Base-by-base conservation (phyloP, 2,113 vertebrate genomes). In the Conger conger region DNA sequence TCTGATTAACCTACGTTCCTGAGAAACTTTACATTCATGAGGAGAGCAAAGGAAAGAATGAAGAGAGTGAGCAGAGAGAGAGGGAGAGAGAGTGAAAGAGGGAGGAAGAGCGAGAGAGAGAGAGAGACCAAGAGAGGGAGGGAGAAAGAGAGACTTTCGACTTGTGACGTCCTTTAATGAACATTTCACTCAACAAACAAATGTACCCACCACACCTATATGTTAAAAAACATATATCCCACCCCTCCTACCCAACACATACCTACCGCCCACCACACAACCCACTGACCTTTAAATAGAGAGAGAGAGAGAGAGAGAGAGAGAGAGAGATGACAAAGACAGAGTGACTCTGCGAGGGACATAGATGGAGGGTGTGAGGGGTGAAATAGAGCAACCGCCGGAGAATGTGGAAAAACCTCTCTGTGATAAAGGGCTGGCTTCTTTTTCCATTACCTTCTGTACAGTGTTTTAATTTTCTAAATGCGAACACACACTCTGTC, bases 271-370 rank as follows among this genome's bases (percentile, higher is more conserved):
- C n/a, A n/a, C n/a, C n/a, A n/a, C n/a, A n/a, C n/a, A n/a, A n/a
- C n/a, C n/a, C n/a, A n/a, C n/a, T n/a, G n/a, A n/a, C n/a, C n/a
- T n/a, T n/a, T n/a, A 68, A n/a, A 80, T 38, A 68, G 38, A 73
- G 40, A 78, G 20, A 83, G 89, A 86, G 80, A 83, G 86, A 86
- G 84, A 83, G 86, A 80, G 81, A 78, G 87, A 80, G 78, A 81
- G 83, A 84, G 86, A 80, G 84, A 42, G 60, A 83, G 9, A 79
- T 86, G 86, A 81, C 85, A 82, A 87, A 88, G 88, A 85, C 76
- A 88, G 88, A 86, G 88, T 88, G 86, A 87, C 84, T 88, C 89
- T 88, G 30, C 85, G 89, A 86, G 80, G 81, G 87, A 86, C 87
- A 82, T 86, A 80, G 83, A 80, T 87, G 84, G 68, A 84, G 85